Evolutionary conservation across 2,797 vertebrate genomes (phyloP).

Genomic region (Characodon lateralis): DNA sequence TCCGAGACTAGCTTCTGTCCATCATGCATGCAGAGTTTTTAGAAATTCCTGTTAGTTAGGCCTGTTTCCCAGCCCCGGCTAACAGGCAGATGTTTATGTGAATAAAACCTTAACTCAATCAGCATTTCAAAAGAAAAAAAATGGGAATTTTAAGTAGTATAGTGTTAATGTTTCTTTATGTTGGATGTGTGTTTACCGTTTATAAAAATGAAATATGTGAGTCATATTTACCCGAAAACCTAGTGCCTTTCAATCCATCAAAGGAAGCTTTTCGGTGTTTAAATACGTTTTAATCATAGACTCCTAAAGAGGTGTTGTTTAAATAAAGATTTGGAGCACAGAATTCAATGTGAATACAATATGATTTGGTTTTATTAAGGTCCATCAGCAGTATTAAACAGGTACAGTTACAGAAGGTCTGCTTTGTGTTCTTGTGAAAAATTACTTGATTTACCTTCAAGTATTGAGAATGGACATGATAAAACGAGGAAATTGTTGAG

Average conservation of each 20-base stretch:
- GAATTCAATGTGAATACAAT: constrained; percentile 38
- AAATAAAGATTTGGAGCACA: constrained; percentile 33
- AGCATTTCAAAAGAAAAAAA: constrained; percentile 4
- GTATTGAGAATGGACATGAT: not conserved
- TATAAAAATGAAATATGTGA: constrained; percentile 58
- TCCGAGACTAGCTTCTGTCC: not conserved
- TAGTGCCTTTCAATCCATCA: constrained; percentile 21
- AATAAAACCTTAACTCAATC: not conserved
- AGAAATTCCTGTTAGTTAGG: constrained; percentile 6
- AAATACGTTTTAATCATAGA: constrained; percentile 24
- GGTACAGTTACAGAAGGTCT: not conserved
- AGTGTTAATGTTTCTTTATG: constrained; percentile 25
- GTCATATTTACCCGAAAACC: constrained; percentile 46
- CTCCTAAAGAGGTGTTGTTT: constrained; percentile 35
- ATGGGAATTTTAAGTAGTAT: not conserved
- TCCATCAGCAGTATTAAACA: constrained; percentile 16
- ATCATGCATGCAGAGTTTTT: not conserved
- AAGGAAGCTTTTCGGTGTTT: constrained; percentile 49
- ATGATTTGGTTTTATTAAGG: constrained; percentile 26
- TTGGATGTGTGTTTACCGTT: constrained; percentile 14
- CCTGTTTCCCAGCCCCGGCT: constrained; percentile 12
- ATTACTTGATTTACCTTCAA: not conserved
- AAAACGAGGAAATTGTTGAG: not conserved
- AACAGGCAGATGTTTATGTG: not conserved
- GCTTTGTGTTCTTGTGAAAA: not conserved